Base-by-base conservation (phyloP, 2,797 vertebrate genomes). In the Prionace glauca region DNA sequence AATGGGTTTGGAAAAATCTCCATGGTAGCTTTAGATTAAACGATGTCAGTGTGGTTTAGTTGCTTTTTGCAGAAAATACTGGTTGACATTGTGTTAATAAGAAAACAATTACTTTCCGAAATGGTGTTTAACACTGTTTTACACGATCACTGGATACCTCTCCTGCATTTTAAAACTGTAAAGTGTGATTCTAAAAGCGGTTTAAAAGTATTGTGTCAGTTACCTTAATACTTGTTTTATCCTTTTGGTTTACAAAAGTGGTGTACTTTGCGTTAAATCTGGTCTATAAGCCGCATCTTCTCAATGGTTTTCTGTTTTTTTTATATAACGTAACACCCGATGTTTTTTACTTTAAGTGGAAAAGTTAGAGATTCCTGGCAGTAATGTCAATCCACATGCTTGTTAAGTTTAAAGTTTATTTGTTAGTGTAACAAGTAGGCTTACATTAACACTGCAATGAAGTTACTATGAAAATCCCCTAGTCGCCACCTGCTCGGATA, bases 221-320 rank as follows among this genome's bases (percentile, higher is more conserved):
- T 97, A 96, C 97, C 96, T 56, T 97, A 97, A 97, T 97, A 97
- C 98, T 97, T 69, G 90, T 92, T 92, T 92, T 36, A 69, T 92
- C 90, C 62, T 92, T 92, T 69, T 92, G 20, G 90, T 67, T 69
- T 22, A 92, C 90, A 92, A 69, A 92, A 69, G 90, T 92, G 62
- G 69, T 36, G 36, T 41, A n/a, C 62, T 92, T 67, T 41, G 62
- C 10, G 90, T 92, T 41, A 69, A 92, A 92, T 69, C 62, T 92
- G 90, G 62, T 69, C 90, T 92, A 67, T 41, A 24, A 36, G 62
- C n/a, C 69, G 41, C 90, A 69, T 20, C 81, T 69, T 69, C 90
- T 41, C 67, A 20, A 65, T 69, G 88, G 60, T 8, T 65, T 67
- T 36, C 14, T 3, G 32, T 9, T 18, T 91, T 62, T 4, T 62